phyloP scores from a whole-genome alignment of 2,797 vertebrate genomes.

The Calcarius lapponicus region DNA sequence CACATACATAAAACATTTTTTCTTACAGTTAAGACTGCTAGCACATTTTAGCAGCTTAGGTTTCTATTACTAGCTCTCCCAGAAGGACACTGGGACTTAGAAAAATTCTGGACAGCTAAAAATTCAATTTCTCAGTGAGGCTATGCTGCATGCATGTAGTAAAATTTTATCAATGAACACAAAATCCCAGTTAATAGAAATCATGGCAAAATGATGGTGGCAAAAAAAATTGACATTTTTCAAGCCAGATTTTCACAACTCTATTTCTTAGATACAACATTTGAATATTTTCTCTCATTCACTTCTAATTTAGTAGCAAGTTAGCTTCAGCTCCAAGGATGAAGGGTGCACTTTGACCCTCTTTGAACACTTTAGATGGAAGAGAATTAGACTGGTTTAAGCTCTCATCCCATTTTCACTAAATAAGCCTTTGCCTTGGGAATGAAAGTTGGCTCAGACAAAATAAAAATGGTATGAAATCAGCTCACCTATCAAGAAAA shows the following conservation, averaged over 20 bases:
- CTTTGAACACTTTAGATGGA: background rate
- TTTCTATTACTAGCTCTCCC: background rate
- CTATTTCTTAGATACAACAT: background rate
- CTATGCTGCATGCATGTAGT: background rate
- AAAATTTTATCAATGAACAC: background rate
- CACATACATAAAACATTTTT: background rate
- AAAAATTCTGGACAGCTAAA: background rate
- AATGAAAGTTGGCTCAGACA: background rate
- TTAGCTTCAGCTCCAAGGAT: background rate
- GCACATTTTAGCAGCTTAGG: background rate
- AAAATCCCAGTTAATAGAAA: background rate
- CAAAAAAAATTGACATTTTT: background rate
- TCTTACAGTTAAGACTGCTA: background rate
- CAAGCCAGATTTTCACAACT: background rate
- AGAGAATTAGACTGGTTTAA: background rate
- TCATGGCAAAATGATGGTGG: background rate
- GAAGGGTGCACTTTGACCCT: background rate
- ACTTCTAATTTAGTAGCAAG: background rate
- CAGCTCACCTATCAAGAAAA: background rate
- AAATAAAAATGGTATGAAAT: background rate
- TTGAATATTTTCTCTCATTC: background rate
- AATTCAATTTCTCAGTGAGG: background rate
- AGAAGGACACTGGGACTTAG: background rate
- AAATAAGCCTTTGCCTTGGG: background rate
- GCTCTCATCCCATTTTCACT: background rate